phyloP scores from a whole-genome alignment of 2,797 vertebrate genomes.

The Peromyscus aztecus region DNA sequence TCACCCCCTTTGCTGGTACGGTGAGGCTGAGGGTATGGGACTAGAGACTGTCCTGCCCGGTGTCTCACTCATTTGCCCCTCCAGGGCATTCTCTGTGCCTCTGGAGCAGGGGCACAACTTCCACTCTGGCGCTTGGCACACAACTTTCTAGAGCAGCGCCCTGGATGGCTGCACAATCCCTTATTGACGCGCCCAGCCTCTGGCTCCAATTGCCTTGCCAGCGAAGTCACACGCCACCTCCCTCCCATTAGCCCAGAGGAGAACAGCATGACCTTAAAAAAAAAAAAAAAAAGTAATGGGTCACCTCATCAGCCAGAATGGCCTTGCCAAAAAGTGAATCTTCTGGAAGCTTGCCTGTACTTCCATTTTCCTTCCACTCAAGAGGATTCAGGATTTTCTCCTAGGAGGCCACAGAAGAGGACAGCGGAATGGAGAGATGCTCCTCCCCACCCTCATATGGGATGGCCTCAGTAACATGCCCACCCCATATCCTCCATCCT shows the following conservation, averaged over 20 bases:
- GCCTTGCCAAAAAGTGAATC: slow-evolving; percentile 58
- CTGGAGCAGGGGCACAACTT: background rate
- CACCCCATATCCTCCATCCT: background rate
- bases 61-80: background rate
- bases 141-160: background rate
- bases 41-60: background rate
- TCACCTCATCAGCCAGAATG: background rate
- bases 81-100: background rate
- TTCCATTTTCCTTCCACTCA: background rate
- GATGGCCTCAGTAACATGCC: fast-evolving
- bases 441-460: background rate
- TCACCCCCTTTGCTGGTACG: background rate
- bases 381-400: background rate
- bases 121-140: background rate
- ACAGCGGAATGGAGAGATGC: background rate
- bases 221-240: slow-evolving; percentile 44
- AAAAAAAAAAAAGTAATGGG: background rate
- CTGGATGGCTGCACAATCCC: background rate
- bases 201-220: background rate
- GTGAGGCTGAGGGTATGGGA: fast-evolving
- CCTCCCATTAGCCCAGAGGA: background rate
- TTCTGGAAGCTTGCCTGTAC: background rate
- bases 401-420: background rate
- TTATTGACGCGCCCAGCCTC: background rate
- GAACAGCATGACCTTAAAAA: slow-evolving; percentile 70